Conservation (phyloP, 2,888 invertebrate genomes). For the Dorcus parallelipipedus region DNA sequence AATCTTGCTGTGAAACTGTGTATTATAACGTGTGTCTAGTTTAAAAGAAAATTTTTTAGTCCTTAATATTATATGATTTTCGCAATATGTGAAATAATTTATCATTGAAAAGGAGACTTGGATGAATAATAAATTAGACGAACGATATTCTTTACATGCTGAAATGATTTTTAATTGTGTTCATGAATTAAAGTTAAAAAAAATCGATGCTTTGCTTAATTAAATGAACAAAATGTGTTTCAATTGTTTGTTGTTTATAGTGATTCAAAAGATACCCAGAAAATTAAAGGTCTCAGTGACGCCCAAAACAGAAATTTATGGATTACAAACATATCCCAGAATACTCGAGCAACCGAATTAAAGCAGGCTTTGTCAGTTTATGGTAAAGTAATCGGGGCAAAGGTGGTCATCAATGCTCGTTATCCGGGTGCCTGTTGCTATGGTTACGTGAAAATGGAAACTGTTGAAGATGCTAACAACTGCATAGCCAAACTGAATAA, state of each 20-base stretch:
- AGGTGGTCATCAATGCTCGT: constrained; percentile 93
- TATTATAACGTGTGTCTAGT: no score
- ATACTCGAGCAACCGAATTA: constrained; percentile 89
- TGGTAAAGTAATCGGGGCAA: constrained; percentile 93
- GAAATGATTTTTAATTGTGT: no score
- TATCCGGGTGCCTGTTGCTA: constrained; percentile 92
- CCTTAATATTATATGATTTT: no score
- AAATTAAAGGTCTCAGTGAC: constrained; percentile 23
- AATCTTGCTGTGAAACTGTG: no score
- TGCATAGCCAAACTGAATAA: constrained; percentile 88
- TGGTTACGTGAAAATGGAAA: constrained; percentile 94
- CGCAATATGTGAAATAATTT: no score
- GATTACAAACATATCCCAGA: constrained; percentile 90
- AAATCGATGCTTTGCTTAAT: neutral
- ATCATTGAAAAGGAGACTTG: no score
- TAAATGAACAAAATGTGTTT: neutral
- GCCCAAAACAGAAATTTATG: constrained; percentile 73
- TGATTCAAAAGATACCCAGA: constrained; percentile 13
- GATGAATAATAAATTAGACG: no score
- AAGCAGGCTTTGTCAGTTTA: constrained; percentile 89
- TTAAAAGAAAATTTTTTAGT: no score
- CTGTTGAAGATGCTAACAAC: constrained; percentile 81
- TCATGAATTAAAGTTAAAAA: neutral
- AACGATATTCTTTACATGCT: no score
- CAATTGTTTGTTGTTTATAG: constrained; percentile 23